Conservation (phyloP, 2,113 vertebrate species). For the Aix galericulata region DNA sequence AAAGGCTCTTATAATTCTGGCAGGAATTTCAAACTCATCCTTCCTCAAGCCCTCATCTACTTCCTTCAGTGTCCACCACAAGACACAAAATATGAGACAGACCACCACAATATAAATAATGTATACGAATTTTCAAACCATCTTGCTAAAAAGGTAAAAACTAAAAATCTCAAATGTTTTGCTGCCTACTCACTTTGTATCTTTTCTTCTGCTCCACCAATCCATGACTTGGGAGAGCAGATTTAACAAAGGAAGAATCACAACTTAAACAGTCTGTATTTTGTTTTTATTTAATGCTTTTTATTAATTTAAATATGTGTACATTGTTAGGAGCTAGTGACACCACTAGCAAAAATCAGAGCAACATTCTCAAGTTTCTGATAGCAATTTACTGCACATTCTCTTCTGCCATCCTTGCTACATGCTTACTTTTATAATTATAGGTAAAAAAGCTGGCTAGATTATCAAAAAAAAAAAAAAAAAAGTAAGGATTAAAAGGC, state of each 20-base stretch:
- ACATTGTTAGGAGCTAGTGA: background rate
- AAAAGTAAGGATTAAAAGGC: no score
- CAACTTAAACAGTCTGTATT: background rate
- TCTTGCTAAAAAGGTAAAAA: background rate
- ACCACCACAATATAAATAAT: background rate
- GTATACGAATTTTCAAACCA: background rate
- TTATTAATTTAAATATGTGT: background rate
- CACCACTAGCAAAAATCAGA: background rate
- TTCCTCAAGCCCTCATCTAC: background rate
- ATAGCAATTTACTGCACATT: background rate
- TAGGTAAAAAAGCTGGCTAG: background rate
- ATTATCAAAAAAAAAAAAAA: background rate
- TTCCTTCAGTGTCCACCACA: background rate
- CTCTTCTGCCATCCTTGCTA: background rate
- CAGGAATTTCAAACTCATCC: background rate
- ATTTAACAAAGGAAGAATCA: background rate
- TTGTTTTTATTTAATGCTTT: background rate
- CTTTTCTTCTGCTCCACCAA: background rate
- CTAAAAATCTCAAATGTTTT: background rate
- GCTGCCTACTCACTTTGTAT: background rate
- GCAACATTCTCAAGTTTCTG: background rate
- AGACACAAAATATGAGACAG: background rate
- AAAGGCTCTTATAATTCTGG: background rate
- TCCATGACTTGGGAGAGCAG: background rate
- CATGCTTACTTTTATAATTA: background rate